These are phyloP conservation scores for Euspilapteryx auroguttella DNA, from an alignment of 2,888 invertebrate genomes.

Conservation along the genomic window DNA sequence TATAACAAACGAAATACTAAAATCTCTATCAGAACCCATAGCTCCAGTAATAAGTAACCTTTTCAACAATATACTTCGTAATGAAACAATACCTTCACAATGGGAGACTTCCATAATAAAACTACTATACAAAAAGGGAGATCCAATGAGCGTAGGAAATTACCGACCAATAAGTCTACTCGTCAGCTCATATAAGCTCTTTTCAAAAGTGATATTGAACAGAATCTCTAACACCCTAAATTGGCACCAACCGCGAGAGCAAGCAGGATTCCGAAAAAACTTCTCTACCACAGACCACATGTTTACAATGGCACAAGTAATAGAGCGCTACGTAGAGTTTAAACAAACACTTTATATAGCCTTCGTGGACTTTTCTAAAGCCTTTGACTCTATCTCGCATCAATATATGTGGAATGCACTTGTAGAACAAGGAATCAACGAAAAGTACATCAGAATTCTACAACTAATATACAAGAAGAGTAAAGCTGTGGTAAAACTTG, in stretches of 20 bases:
- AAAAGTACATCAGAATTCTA: neutral
- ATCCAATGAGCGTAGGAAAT: conserved; percentile 5
- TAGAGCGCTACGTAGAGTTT: neutral
- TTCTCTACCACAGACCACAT: conserved; percentile 7
- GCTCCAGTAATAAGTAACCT: neutral
- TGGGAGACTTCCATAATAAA: conserved; percentile 3
- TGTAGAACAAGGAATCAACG: neutral
- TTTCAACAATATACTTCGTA: neutral
- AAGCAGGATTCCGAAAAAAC: conserved; percentile 6
- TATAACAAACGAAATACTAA: conserved; percentile 1
- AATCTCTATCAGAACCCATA: neutral
- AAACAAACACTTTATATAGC: neutral
- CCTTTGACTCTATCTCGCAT: conserved; percentile 1
- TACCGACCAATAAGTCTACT: conserved; percentile 6
- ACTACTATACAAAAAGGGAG: conserved; percentile 7
- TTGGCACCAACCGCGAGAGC: conserved; percentile 1
- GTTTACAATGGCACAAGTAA: neutral
- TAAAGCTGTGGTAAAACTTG: neutral
- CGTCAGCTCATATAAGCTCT: conserved; percentile 5
- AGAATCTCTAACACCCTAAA: conserved; percentile 2
- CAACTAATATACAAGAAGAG: neutral
- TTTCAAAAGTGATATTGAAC: conserved; percentile 4
- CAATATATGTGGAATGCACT: neutral
- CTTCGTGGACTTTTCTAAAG: neutral
- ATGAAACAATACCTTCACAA: neutral